Base-by-base conservation (phyloP, 2,797 vertebrate species). In the Pseudomugil gertrudae region DNA sequence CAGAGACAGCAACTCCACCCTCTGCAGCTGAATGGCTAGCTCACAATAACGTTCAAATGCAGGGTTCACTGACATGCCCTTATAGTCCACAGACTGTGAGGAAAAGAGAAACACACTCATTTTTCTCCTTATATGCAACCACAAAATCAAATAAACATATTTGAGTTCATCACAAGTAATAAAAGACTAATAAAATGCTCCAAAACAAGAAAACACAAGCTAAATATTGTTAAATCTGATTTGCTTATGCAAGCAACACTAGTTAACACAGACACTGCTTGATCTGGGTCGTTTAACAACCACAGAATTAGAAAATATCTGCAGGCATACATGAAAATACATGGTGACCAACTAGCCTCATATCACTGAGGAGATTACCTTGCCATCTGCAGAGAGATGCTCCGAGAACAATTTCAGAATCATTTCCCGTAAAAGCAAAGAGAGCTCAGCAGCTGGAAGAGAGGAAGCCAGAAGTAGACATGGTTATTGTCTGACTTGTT, bases 361-460 rank as follows among this genome's bases (percentile, higher is more conserved):
- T n/a, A 38, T 17, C 13, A 63, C 35, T 9, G 32, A 60, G 47
- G 47, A 69, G 36, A 9, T 74, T 90, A 95, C 94, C 94, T 94
- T 95, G 81, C 94, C 94, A 63, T 95, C 94, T 45, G 92, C 85
- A 48, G 94, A 94, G 59, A 95, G 90, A 85, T 94, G 91, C 63
- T 94, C 89, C 0, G 94, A 90, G 82, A 93, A 94, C 75, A 95
- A 75, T 78, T 94, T 93, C 83, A 95, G 88, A 66, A 92, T 92
- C 81, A 94, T 72, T 45, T 94, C 93, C 59, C 93, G 90, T 81
- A 95, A 75, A 71, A 90, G 83, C 78, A 93, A 65, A 40, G 94
- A 94, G 10, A 94, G 89, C 56, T 92, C 87, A 47, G 91, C 74
- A 63, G 93, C 94, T 95, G 84, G 48, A 35, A 79, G 29, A 56